Percentiles rank a stretch among this genome's conserved stretches.
phyloP scores from a whole-genome alignment of 2,113 vertebrate genomes.

The Mugil cephalus region DNA sequence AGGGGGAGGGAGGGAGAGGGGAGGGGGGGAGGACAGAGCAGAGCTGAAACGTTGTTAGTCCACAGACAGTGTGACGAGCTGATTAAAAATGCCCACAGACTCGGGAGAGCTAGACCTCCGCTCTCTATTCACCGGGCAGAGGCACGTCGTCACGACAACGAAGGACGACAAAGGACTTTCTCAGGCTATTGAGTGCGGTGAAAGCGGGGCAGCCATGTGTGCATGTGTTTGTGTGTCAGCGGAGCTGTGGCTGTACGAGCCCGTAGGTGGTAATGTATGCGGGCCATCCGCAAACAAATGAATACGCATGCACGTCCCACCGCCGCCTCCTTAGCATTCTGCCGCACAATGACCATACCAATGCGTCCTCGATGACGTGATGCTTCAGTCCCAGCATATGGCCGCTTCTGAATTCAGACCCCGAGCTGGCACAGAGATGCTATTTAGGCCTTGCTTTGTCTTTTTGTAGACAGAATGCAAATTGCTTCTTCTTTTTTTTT shows the following conservation, averaged over 20 bases:
- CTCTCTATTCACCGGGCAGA: slow-evolving; percentile 72
- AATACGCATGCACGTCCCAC: slow-evolving; percentile 71
- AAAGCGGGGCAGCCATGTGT: slow-evolving; percentile 75
- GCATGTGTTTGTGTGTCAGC: slow-evolving; percentile 37
- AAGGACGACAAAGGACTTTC: slow-evolving; percentile 81
- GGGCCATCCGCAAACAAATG: slow-evolving; percentile 76
- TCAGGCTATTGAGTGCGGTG: slow-evolving; percentile 76
- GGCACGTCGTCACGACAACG: slow-evolving; percentile 84
- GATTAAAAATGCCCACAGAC: slow-evolving; percentile 79
- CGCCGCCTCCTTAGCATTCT: slow-evolving; percentile 68
- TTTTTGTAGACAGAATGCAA: slow-evolving; percentile 30
- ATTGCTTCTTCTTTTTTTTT: slow-evolving; percentile 4
- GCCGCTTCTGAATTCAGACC: slow-evolving; percentile 29
- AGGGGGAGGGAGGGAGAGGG: slow-evolving; percentile 2
- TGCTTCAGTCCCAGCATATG: slow-evolving; percentile 60
- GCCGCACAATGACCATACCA: slow-evolving; percentile 72
- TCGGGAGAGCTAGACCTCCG: slow-evolving; percentile 63
- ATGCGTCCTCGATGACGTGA: slow-evolving; percentile 57
- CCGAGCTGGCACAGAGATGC: slow-evolving; percentile 26
- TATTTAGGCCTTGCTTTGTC: slow-evolving; percentile 46
- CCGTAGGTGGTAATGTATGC: slow-evolving; percentile 85
- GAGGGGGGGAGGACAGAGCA: slow-evolving; percentile 12
- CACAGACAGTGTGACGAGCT: slow-evolving; percentile 75
- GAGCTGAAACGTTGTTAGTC: slow-evolving; percentile 45
- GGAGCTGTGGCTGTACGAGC: slow-evolving; percentile 58